A percentile compares a stretch with the other conserved stretches of the same genome.
These are phyloP conservation scores for Dipodomys ordii DNA, from an alignment of 2,113 vertebrate species.

Conservation along the genomic window DNA sequence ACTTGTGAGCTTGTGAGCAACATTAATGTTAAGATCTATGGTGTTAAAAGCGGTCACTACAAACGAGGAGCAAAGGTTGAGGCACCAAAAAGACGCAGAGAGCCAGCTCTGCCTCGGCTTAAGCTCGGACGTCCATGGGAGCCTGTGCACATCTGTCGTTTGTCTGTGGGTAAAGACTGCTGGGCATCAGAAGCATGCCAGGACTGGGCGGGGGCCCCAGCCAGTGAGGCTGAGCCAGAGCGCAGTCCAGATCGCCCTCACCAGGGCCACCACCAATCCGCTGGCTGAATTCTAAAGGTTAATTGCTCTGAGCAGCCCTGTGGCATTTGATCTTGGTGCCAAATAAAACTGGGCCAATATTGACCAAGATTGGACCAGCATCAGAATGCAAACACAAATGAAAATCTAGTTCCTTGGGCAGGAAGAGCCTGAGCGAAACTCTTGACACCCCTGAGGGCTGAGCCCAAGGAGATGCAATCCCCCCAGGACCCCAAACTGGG, in stretches of 20 bases:
- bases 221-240: too few species aligned
- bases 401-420: not conserved
- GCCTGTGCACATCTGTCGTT: not conserved
- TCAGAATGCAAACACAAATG: constrained; percentile 35
- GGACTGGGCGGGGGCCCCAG: not conserved
- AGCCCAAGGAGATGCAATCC: accelerated
- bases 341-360: constrained; percentile 19
- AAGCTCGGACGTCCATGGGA: not conserved
- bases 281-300: constrained; percentile 1
- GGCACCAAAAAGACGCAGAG: not conserved
- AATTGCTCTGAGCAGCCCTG: constrained; percentile 29
- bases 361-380: constrained; percentile 39
- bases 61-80: not conserved
- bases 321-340: constrained; percentile 50
- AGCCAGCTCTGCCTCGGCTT: not conserved
- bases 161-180: not conserved
- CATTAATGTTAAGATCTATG: accelerated
- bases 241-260: too few species aligned
- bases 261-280: accelerated
- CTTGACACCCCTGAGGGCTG: not conserved
- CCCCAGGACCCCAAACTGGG: not conserved
- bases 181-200: not conserved
- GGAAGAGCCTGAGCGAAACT: not conserved
- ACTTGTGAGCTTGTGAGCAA: too few species aligned
- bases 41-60: not conserved